Base-by-base conservation (phyloP, 2,113 vertebrate genomes). In the Eulacestoma nigropectus region DNA sequence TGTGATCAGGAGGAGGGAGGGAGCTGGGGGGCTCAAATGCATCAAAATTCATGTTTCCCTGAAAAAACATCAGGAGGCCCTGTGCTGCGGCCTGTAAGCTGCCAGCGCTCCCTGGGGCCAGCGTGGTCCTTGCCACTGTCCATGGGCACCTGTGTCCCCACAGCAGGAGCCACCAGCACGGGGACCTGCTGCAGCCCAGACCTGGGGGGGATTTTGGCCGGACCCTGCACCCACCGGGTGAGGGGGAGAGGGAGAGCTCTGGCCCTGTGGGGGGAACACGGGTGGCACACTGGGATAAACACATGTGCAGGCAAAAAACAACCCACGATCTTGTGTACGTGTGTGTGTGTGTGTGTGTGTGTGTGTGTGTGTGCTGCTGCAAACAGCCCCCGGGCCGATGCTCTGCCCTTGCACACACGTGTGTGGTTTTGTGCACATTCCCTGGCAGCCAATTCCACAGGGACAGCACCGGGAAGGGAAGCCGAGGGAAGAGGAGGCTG, bases 161-260 rank as follows among this genome's bases (percentile, higher is more conserved):
- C 10, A 12, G 68, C 68, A 4, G 9, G 39, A 81, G 74, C 68
- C 63, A 12, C 47, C 6, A 11, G n/a, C 2, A 27, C 8, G 0
- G 50, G 75, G 69, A 59, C 22, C 63, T 10, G 44, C 50, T 42
- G 42, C 16, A 5, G 39, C 37, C 55, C 53, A 15, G 11, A 14
- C 14, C 11, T 9, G 35, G 42, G 47, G 81, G 22, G 18, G 2
- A 32, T 23, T 62, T 37, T 26, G 55, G 37, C 14, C 1, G 14
- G 7, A 32, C 16, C 21, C 41, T 25, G 29, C 3, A 0, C 8
- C 35, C 64, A 4, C 9, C 0, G 7, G 27, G 13, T 12, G 17
- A 16, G 35, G 2, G 6, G 22, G 35, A 27, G 17, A 33, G 11
- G 33, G 29, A 47, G 37, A 46, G 41, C 53, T 39, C 25, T 18